Percentiles rank a stretch among this genome's conserved stretches.
These are phyloP conservation scores for Aporophyla lueneburgensis DNA, from an alignment of 2,888 invertebrate genomes.

Conservation along the genomic window DNA sequence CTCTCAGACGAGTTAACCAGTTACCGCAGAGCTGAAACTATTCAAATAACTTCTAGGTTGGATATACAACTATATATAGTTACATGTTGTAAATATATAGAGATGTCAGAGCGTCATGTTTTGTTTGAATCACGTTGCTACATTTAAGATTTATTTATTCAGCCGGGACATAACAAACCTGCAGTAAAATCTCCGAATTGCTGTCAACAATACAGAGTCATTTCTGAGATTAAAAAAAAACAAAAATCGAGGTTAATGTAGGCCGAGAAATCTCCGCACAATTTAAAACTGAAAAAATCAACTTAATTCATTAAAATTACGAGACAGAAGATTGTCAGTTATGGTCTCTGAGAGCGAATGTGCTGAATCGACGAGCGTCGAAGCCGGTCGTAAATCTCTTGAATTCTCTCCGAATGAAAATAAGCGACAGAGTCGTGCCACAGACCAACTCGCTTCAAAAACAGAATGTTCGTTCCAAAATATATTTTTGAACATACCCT, in stretches of 20 bases:
- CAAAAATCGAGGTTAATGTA: conserved; percentile 60
- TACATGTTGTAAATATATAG: conserved; percentile 25
- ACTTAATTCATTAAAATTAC: conserved; percentile 85
- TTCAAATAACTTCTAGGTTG: conserved; percentile 78
- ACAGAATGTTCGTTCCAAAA: conserved; percentile 53
- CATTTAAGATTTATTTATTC: conserved; percentile 59
- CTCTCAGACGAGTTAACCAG: conserved; percentile 82
- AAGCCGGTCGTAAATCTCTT: conserved; percentile 87
- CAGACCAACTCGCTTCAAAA: conserved; percentile 55
- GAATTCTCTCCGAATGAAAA: conserved; percentile 85
- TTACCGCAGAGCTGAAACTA: conserved; percentile 85
- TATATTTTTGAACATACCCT: conserved; percentile 14
- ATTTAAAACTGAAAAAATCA: conserved; percentile 74
- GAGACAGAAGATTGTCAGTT: conserved; percentile 87
- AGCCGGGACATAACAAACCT: conserved; percentile 50
- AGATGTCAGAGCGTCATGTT: conserved; percentile 40
- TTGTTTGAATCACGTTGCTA: conserved; percentile 40
- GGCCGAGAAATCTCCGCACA: conserved; percentile 48
- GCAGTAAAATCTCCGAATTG: conserved; percentile 59
- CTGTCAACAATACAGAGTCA: conserved; percentile 62
- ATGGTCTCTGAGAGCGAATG: conserved; percentile 84
- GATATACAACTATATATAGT: conserved; percentile 20
- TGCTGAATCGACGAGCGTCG: conserved; percentile 86
- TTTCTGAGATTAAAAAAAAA: conserved; percentile 52
- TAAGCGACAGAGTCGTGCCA: conserved; percentile 79